Evolutionary conservation across 2,888 invertebrate genomes (phyloP).

Genomic region (Drosophila siamana): DNA sequence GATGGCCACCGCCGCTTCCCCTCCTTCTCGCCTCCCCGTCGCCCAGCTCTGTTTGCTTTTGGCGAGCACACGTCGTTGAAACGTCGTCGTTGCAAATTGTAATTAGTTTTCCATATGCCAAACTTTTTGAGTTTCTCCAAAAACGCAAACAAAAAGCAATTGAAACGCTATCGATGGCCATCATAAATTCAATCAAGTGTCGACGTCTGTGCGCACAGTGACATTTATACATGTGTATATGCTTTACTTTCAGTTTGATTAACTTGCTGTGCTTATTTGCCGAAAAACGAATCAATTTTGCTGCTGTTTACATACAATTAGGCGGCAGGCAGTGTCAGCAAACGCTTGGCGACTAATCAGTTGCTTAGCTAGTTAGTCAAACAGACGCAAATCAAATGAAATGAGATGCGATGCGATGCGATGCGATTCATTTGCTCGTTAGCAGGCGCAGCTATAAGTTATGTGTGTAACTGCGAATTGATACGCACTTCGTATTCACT

Average conservation of each 20-base stretch:
- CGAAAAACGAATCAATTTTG: no score
- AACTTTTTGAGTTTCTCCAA: not conserved
- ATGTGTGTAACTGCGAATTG: constrained; percentile 12
- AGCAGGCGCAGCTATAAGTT: no score
- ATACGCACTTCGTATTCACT: constrained; percentile 46
- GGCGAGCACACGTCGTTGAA: not conserved
- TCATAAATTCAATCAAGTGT: constrained; percentile 1
- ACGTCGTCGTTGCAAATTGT: not conserved
- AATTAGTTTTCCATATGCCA: constrained; percentile 17
- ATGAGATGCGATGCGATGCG: no score
- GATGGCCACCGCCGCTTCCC: no score
- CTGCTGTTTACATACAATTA: constrained; percentile 20
- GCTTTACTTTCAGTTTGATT: no score
- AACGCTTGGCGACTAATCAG: constrained; percentile 11
- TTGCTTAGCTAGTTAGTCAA: not conserved
- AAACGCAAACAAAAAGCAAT: no score
- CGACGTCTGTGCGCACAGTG: no score
- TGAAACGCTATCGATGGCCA: not conserved
- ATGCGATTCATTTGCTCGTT: no score
- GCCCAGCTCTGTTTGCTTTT: not conserved
- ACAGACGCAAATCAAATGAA: not conserved
- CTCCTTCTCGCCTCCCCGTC: no score
- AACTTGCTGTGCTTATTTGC: no score
- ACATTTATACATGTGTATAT: no score
- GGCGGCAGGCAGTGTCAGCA: constrained; percentile 3